Conservation (phyloP, 2,113 vertebrate genomes). For the Sylvia atricapilla region DNA sequence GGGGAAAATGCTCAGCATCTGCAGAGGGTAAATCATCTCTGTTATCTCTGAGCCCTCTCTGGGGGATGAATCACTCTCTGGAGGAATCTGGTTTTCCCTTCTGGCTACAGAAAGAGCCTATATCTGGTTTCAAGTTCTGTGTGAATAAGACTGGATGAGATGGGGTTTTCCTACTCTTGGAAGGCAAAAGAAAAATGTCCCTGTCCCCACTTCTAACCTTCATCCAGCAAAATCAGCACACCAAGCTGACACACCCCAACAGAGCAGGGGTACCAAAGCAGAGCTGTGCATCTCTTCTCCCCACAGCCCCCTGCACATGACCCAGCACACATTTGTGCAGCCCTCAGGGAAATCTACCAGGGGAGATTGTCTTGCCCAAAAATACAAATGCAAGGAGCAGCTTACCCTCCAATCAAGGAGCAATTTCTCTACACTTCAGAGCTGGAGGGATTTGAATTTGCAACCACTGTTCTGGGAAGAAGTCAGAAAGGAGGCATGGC, state of each 20-base stretch:
- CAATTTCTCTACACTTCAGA: background rate
- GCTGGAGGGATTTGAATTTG: background rate
- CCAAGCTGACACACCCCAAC: background rate
- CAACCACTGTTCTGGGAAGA: background rate
- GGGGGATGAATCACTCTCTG: background rate
- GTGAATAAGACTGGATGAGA: background rate
- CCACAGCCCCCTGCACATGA: background rate
- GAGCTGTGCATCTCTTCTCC: background rate
- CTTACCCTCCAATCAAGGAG: background rate
- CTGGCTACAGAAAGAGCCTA: background rate
- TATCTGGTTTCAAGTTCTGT: background rate
- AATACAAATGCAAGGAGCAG: background rate
- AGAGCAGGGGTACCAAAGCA: background rate
- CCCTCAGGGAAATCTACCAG: background rate
- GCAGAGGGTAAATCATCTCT: conserved; percentile 7
- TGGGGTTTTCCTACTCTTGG: background rate
- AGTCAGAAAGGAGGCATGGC: background rate
- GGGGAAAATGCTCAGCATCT: conserved; percentile 14
- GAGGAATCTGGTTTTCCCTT: background rate
- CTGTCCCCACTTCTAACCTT: background rate
- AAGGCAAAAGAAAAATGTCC: background rate
- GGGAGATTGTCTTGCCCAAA: background rate
- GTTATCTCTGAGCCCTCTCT: background rate
- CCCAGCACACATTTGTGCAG: background rate
- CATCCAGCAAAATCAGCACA: background rate